Evolutionary conservation across 2,113 vertebrate species (phyloP).

Genomic region (Balaeniceps rex): DNA sequence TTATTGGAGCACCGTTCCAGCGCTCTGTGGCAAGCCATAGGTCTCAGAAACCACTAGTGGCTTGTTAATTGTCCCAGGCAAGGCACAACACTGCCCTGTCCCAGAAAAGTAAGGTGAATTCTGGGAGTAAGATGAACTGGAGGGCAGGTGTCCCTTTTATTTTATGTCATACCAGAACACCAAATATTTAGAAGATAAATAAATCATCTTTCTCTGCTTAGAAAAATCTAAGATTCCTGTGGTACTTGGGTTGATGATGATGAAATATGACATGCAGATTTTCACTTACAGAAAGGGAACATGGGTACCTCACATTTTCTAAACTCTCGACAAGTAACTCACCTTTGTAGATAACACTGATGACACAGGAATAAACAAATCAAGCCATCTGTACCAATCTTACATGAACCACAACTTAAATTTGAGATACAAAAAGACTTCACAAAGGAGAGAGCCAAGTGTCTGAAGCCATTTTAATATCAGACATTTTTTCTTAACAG

Average conservation of each 20-base stretch:
- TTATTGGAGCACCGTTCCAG: neutral
- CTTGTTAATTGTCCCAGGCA: neutral
- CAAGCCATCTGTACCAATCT: neutral
- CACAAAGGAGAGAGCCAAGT: neutral
- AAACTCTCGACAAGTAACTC: neutral
- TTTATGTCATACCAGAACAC: neutral
- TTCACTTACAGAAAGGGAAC: neutral
- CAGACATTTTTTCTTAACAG: neutral
- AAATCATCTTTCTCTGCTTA: neutral
- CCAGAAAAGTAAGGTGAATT: neutral
- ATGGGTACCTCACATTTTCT: neutral
- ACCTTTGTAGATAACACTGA: neutral
- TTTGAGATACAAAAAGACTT: neutral
- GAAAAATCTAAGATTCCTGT: neutral
- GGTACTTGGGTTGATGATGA: neutral
- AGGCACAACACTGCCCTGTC: neutral
- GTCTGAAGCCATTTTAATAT: constrained; percentile 5
- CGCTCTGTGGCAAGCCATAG: rapidly evolving
- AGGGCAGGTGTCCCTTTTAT: neutral
- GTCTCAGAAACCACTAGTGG: neutral
- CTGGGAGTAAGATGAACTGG: neutral
- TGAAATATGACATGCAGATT: neutral
- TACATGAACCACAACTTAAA: neutral
- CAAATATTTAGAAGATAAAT: neutral
- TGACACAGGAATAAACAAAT: constrained; percentile 12